phyloP scores from a whole-genome alignment of 2,888 invertebrate species.

The Gonocerus acuteangulatus region DNA sequence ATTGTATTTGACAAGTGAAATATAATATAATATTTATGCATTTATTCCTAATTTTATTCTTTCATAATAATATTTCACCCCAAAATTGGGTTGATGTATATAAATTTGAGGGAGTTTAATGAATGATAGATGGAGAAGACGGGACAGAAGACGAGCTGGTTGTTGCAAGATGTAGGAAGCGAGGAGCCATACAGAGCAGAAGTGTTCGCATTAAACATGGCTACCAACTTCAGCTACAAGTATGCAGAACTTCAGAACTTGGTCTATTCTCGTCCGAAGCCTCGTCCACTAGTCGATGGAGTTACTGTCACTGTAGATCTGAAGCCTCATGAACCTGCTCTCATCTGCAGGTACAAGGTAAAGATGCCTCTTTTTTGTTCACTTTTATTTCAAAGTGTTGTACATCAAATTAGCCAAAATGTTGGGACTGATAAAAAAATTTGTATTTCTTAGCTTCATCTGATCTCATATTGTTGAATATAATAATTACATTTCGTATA shows the following conservation, averaged over 20 bases:
- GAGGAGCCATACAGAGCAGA: constrained; percentile 49
- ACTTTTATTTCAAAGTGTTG: no score
- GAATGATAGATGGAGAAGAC: constrained; percentile 27
- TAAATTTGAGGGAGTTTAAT: no score
- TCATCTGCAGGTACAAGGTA: constrained; percentile 53
- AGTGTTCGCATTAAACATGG: constrained; percentile 49
- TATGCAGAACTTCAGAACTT: constrained; percentile 45
- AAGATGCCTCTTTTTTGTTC: constrained; percentile 19
- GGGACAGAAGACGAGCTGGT: constrained; percentile 23
- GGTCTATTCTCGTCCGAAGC: constrained; percentile 42
- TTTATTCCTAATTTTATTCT: no score
- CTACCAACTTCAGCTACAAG: constrained; percentile 48
- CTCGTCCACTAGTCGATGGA: constrained; percentile 47
- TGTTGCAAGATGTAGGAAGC: constrained; percentile 44
- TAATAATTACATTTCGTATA: no score
- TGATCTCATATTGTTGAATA: no score
- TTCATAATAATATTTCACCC: no score
- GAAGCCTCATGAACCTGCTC: constrained; percentile 48
- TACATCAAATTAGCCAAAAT: no score
- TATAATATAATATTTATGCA: no score
- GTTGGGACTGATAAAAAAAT: no score
- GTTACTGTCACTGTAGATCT: constrained; percentile 48
- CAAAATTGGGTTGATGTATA: no score
- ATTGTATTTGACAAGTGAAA: no score
- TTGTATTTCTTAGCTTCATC: no score